Evolutionary conservation across 2,797 vertebrate species (phyloP).

Genomic region (Rallus crepitans): DNA sequence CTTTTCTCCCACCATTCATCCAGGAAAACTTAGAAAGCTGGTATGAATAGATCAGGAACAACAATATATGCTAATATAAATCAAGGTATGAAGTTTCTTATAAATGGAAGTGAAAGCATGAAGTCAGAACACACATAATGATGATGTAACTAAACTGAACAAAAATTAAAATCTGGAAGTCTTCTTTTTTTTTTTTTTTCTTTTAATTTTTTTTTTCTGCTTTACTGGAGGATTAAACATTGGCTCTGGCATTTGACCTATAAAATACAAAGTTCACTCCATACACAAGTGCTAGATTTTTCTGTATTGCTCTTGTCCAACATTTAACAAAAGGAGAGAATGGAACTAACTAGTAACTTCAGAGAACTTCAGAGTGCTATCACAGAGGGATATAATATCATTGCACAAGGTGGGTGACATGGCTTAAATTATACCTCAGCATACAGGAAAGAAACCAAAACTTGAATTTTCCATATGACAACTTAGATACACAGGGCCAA

Average conservation of each 20-base stretch:
- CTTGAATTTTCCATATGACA: constrained; percentile 72
- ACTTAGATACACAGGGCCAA: constrained; percentile 31
- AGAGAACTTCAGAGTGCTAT: neutral
- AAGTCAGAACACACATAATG: neutral
- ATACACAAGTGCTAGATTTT: neutral
- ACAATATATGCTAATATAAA: neutral
- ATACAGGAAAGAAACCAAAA: constrained; percentile 47
- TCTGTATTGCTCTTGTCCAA: constrained; percentile 2
- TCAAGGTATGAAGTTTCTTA: neutral
- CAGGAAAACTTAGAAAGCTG: neutral
- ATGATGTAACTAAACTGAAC: neutral
- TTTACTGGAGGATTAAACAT: constrained; percentile 35
- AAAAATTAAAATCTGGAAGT: constrained; percentile 18
- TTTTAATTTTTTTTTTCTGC: neutral
- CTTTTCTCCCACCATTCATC: neutral
- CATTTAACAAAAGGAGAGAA: neutral
- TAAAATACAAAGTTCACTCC: neutral
- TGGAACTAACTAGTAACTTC: neutral
- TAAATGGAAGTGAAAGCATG: neutral
- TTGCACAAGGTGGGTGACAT: neutral
- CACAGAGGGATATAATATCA: constrained; percentile 17
- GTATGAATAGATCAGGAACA: neutral
- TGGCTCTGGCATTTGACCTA: neutral
- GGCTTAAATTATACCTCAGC: constrained; percentile 69
- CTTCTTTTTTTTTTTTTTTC: neutral